Evolutionary conservation across 2,888 invertebrate species (phyloP).

Genomic region (Drepana falcataria): DNA sequence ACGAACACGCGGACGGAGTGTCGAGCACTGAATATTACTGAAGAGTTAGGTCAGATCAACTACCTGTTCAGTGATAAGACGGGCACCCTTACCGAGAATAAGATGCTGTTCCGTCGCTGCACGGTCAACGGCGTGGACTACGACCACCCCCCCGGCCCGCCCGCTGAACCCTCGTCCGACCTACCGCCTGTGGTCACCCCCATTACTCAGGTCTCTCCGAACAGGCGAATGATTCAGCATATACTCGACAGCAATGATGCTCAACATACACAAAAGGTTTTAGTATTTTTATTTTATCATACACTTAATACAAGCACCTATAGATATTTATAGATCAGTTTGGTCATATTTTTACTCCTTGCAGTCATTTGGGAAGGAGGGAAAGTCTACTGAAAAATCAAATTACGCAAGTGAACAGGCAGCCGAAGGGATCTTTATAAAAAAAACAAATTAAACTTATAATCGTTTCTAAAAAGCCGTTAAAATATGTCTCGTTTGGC

Average conservation of each 20-base stretch:
- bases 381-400: too few species aligned
- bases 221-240: conserved; percentile 60
- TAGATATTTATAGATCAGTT: too few species aligned
- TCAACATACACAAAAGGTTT: conserved; percentile 80
- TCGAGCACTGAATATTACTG: conserved; percentile 96
- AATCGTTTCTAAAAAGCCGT: too few species aligned
- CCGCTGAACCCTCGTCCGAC: conserved; percentile 80
- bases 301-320: too few species aligned
- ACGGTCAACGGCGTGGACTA: conserved; percentile 94
- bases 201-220: conserved; percentile 67
- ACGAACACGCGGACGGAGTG: conserved; percentile 89
- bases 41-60: conserved; percentile 94
- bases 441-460: too few species aligned
- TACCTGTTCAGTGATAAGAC: conserved; percentile 99
- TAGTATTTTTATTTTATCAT: neutral
- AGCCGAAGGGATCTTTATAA: too few species aligned
- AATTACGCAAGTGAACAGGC: too few species aligned
- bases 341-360: too few species aligned
- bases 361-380: too few species aligned
- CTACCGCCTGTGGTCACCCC: conserved; percentile 69
- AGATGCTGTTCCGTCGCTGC: conserved; percentile 97
- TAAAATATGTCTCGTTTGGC: too few species aligned
- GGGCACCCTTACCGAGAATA: conserved; percentile 97
- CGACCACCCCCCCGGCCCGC: conserved; percentile 86
- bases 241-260: conserved; percentile 58